These are phyloP conservation scores for Ianthella basta DNA, from an alignment of 37 sponge, comb jelly and placozoan genomes.

Conservation along the genomic window DNA sequence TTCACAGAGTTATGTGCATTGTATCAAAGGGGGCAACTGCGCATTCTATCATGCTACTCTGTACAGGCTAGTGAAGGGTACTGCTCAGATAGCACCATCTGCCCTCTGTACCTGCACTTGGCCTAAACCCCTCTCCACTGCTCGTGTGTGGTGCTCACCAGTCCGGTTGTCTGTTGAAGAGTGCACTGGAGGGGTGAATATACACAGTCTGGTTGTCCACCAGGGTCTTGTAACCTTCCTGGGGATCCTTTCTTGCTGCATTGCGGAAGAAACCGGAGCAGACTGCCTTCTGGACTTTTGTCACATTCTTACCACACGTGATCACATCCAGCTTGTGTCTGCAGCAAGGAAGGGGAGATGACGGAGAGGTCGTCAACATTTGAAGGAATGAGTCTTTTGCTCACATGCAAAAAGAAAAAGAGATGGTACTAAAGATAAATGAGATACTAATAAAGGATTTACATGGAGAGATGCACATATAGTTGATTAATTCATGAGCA, in stretches of 20 bases:
- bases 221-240: conserved; percentile 96
- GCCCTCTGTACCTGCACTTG: too few species aligned
- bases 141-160: conserved; percentile 92
- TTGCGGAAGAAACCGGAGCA: conserved; percentile 96
- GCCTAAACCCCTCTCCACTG: too few species aligned
- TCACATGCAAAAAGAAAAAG: background rate
- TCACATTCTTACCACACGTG: conserved; percentile 86
- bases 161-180: conserved; percentile 97
- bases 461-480: background rate
- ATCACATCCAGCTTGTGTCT: conserved; percentile 96
- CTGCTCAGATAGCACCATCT: too few species aligned
- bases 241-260: conserved; percentile 95
- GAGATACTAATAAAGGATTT: background rate
- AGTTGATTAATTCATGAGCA: too few species aligned
- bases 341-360: background rate
- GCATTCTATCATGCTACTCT: too few species aligned
- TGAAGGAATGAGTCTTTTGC: too few species aligned
- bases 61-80: too few species aligned
- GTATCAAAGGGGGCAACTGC: too few species aligned
- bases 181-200: conserved; percentile 94
- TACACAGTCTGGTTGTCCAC: conserved; percentile 95
- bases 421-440: background rate
- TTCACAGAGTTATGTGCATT: too few species aligned
- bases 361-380: too few species aligned
- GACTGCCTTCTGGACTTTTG: conserved; percentile 93